Evolutionary conservation across 2,888 invertebrate genomes (phyloP).

Genomic region (Tenthredo mesomela): DNA sequence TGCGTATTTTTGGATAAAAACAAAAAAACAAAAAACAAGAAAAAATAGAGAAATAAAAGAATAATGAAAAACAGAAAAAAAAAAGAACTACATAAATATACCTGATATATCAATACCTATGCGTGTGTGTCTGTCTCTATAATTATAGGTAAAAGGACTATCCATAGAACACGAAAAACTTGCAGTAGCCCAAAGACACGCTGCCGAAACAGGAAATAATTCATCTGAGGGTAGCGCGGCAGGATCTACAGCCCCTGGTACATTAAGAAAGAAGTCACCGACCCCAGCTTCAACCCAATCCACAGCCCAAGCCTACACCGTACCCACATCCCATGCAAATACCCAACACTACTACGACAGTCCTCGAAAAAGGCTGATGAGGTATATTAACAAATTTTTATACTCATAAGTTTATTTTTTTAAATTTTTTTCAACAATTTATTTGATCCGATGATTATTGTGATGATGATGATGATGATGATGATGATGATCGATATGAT

Average conservation of each 20-base stretch:
- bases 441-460: not conserved
- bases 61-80: no score
- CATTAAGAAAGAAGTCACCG: conserved; percentile 70
- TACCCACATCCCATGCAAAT: conserved; percentile 70
- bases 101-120: conserved; percentile 3
- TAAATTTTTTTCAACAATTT: not conserved
- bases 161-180: conserved; percentile 87
- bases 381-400: conserved; percentile 60
- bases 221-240: conserved; percentile 72
- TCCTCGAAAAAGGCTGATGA: conserved; percentile 74
- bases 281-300: conserved; percentile 69
- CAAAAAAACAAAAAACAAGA: no score
- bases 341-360: conserved; percentile 73
- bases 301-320: conserved; percentile 71
- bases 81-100: no score
- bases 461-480: not conserved
- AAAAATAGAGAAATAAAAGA: not conserved
- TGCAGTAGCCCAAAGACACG: conserved; percentile 81
- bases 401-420: not conserved
- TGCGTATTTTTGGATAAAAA: no score
- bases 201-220: conserved; percentile 72
- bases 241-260: conserved; percentile 67
- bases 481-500: not conserved
- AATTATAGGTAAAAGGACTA: conserved; percentile 86
- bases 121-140: not conserved